Evolutionary conservation across 2,113 vertebrate species (phyloP).

Genomic region (Pagrus major): DNA sequence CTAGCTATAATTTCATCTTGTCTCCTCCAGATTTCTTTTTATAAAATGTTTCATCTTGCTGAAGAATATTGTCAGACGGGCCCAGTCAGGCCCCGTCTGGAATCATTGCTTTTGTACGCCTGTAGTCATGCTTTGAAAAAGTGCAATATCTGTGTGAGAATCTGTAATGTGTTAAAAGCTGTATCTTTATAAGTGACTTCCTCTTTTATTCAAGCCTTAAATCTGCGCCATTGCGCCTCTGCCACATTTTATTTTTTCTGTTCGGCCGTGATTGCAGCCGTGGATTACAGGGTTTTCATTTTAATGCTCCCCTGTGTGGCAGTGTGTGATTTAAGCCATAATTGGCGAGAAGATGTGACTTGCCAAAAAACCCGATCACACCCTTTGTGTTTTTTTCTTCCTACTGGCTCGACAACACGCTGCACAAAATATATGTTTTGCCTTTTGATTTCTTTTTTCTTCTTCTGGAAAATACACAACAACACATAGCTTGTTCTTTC

Average conservation of each 20-base stretch:
- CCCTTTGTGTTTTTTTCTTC: conserved; percentile 3
- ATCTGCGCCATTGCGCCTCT: not conserved
- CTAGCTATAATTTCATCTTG: not conserved
- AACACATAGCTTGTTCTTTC: not conserved
- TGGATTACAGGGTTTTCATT: conserved; percentile 40
- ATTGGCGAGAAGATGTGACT: conserved; percentile 45
- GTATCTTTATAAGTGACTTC: conserved; percentile 23
- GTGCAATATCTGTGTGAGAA: conserved; percentile 56
- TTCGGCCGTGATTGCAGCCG: conserved; percentile 7
- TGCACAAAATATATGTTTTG: conserved; percentile 31
- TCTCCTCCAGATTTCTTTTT: not conserved
- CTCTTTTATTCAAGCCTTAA: conserved; percentile 19
- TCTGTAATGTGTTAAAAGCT: conserved; percentile 13
- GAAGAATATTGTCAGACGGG: not conserved
- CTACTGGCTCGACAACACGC: conserved; percentile 8
- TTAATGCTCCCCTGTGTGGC: conserved; percentile 10
- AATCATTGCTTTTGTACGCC: not conserved
- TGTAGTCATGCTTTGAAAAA: conserved; percentile 31
- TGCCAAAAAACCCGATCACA: conserved; percentile 30
- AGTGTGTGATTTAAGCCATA: conserved; percentile 33
- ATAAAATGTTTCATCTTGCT: not conserved
- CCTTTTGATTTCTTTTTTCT: conserved; percentile 18
- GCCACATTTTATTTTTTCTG: conserved; percentile 23
- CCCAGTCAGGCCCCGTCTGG: not conserved
- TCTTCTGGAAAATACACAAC: conserved; percentile 14